These are phyloP conservation scores for Drosophila acutilabella DNA, from an alignment of 2,888 invertebrate genomes.

Conservation along the genomic window DNA sequence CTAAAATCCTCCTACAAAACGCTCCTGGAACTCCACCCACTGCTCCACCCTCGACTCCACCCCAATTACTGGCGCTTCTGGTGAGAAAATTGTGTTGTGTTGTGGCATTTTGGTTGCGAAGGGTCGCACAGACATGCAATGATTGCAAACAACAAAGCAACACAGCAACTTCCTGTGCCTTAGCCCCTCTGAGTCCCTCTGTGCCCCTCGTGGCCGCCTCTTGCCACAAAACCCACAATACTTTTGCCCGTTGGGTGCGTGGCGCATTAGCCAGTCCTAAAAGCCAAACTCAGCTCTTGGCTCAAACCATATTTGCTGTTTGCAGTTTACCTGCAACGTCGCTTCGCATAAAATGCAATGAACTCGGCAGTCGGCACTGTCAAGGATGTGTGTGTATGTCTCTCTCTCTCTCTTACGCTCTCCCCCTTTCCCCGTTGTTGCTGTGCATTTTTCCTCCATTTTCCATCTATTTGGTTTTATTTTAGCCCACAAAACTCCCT, in stretches of 20 bases:
- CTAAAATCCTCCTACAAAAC: background rate
- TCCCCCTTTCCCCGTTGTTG: slow-evolving; percentile 6
- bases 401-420: background rate
- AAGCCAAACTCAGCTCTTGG: slow-evolving; percentile 52
- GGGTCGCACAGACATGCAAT: slow-evolving; percentile 54
- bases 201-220: background rate
- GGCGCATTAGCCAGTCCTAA: slow-evolving; percentile 62
- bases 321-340: slow-evolving; percentile 79
- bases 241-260: slow-evolving; percentile 50
- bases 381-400: slow-evolving; percentile 41
- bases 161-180: slow-evolving; percentile 8
- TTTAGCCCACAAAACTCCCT: slow-evolving; percentile 56
- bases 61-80: slow-evolving; percentile 25
- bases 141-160: slow-evolving; percentile 62
- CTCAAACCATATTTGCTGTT: slow-evolving; percentile 48
- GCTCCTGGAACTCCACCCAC: background rate
- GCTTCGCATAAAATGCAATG: slow-evolving; percentile 79
- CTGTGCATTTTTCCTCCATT: slow-evolving; percentile 74
- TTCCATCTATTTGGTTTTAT: slow-evolving; percentile 78
- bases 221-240: slow-evolving; percentile 6
- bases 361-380: slow-evolving; percentile 62
- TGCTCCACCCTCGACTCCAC: background rate
- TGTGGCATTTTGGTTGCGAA: slow-evolving; percentile 79
- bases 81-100: slow-evolving; percentile 77
- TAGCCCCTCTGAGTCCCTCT: background rate